Base-by-base conservation (phyloP, 2,888 invertebrate genomes). In the Vannuccia rotundouncinata region DNA sequence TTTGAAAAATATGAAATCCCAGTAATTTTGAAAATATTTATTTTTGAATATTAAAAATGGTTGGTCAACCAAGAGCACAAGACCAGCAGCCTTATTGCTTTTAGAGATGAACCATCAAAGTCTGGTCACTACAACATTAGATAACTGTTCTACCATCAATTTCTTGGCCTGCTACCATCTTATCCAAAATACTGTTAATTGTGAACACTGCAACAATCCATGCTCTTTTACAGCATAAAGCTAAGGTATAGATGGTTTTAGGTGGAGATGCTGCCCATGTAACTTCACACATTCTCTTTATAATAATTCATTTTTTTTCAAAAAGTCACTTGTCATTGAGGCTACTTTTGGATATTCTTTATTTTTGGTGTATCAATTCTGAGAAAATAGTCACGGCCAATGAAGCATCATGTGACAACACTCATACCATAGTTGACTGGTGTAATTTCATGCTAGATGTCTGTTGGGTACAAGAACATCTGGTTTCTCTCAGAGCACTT, bases 241-340 rank as follows among this genome's bases (percentile, higher is more conserved):
- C 10, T 13, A 77, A 74, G 78, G 78, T 59, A 13, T 59, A 5
- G 59, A 77, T 25, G 5, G 25, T 10, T 60, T 77, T 59, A 77
- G 78, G 59, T 77, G 78, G 78, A 77, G 25, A 22, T 77, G 78
- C 25, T 17, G 5, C 5, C 28, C 78, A 13, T 77, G 78, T 25
- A 77, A 77, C 59, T 77, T 77, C 59, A 28, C 78, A n/a, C 29
- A 77, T 5, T 77, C 78, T 17, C 2, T 77, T 77, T 73, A 73
- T 13, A 60, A 30, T 13, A 25, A 60, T 25, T 59, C 59, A n/a
- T 77, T 77, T 59, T n/a, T 77, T 77, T 31, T 5, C 31, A 77
- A 29, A 59, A 59, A 77, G 78, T 77, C 78, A 77, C 25, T 31
- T 77, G 13, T 13, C 5, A n/a, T 74, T 77, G 78, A 30, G 5